A percentile compares a stretch with the other conserved stretches of the same genome.
These are phyloP conservation scores for Petrocephalus microphthalmus DNA, from an alignment of 2,113 vertebrate species.

Conservation along the genomic window DNA sequence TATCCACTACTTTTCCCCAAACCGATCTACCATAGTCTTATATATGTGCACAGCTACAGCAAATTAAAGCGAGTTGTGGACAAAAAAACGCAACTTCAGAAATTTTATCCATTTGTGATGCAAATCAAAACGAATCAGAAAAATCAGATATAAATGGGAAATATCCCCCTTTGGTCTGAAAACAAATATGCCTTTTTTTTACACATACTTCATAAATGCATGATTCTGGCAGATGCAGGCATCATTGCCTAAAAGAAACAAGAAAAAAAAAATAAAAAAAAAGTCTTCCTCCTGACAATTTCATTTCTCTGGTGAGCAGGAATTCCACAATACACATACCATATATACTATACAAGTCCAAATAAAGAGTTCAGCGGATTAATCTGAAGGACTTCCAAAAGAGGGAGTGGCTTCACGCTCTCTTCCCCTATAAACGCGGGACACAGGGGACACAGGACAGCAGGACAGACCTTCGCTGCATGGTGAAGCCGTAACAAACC, in stretches of 20 bases:
- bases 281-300: neutral
- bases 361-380: neutral
- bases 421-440: neutral
- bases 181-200: constrained; percentile 28
- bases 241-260: constrained; percentile 35
- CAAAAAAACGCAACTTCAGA: neutral
- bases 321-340: constrained; percentile 14
- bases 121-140: neutral
- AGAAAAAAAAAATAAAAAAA: constrained; percentile 33
- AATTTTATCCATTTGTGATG: neutral
- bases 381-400: neutral
- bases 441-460: neutral
- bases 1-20: neutral
- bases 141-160: constrained; percentile 6
- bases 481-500: neutral
- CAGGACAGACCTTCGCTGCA: neutral
- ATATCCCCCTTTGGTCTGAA: constrained; percentile 43
- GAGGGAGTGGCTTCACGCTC: neutral
- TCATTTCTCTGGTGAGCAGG: neutral
- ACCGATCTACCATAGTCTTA: constrained; percentile 26
- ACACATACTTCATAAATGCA: constrained; percentile 13
- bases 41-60: constrained; percentile 74
- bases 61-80: constrained; percentile 65
- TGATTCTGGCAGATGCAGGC: neutral
- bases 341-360: constrained; percentile 16